These are phyloP conservation scores for Sula dactylatra DNA, from an alignment of 2,113 vertebrate genomes.

Conservation along the genomic window DNA sequence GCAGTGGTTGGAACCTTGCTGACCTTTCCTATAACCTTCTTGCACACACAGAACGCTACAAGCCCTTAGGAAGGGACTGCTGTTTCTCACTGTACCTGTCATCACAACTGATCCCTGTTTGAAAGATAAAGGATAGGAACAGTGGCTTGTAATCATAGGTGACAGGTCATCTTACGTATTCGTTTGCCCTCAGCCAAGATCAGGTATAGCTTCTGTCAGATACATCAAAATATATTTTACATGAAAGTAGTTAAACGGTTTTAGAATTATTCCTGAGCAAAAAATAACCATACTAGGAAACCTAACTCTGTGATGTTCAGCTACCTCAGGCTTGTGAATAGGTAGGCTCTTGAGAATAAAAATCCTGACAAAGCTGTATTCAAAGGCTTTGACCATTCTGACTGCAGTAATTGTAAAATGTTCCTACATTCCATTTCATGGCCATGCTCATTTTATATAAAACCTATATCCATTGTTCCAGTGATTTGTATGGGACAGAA, in stretches of 20 bases:
- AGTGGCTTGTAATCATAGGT: neutral
- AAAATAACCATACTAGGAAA: neutral
- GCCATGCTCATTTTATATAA: neutral
- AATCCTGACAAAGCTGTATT: neutral
- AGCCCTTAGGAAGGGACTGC: neutral
- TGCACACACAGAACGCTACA: neutral
- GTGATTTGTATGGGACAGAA: neutral
- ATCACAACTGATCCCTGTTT: neutral
- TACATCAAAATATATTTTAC: neutral
- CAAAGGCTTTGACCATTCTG: neutral
- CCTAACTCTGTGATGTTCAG: neutral
- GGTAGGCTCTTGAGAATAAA: neutral
- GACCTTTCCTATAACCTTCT: neutral
- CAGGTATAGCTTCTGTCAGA: neutral
- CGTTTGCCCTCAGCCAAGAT: neutral
- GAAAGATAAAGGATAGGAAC: neutral
- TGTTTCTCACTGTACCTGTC: neutral
- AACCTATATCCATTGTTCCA: neutral
- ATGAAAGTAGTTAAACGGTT: neutral
- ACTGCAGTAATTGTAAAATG: neutral
- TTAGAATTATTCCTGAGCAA: neutral
- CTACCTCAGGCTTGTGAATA: neutral
- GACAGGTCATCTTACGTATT: neutral
- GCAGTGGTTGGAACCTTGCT: neutral
- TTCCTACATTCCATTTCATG: neutral